Conservation (phyloP, 2,888 invertebrate species). For the Andrena flavipes region DNA sequence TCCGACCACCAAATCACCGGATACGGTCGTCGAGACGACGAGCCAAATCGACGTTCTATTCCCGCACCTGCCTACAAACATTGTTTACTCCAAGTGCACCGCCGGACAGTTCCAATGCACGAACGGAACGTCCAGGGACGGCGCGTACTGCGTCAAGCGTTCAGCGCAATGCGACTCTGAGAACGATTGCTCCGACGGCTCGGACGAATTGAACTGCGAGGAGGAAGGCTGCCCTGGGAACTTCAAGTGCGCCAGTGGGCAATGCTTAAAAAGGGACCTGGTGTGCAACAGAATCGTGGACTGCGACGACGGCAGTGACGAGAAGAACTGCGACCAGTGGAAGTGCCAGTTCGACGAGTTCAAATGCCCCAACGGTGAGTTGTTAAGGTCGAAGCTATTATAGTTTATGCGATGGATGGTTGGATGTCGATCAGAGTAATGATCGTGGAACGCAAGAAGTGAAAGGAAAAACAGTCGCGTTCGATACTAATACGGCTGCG, state of each 20-base stretch:
- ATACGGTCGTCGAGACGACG: slow-evolving; percentile 34
- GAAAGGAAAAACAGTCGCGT: slow-evolving; percentile 37
- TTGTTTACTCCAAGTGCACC: slow-evolving; percentile 86
- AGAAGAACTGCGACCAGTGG: slow-evolving; percentile 86
- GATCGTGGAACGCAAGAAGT: slow-evolving; percentile 14
- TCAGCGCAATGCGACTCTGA: slow-evolving; percentile 87
- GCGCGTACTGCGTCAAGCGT: slow-evolving; percentile 86
- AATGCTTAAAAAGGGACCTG: slow-evolving; percentile 87
- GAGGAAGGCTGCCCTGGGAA: slow-evolving; percentile 87
- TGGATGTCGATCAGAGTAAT: slow-evolving; percentile 25
- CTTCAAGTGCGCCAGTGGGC: slow-evolving; percentile 87
- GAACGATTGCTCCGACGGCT: slow-evolving; percentile 88
- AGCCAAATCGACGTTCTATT: slow-evolving; percentile 42
- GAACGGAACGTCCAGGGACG: slow-evolving; percentile 87
- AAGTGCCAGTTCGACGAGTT: slow-evolving; percentile 87
- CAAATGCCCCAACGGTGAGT: slow-evolving; percentile 84
- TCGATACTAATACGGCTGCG: slow-evolving; percentile 30
- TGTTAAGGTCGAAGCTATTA: background rate
- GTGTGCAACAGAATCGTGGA: slow-evolving; percentile 88
- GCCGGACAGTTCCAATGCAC: slow-evolving; percentile 87
- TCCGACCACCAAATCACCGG: slow-evolving; percentile 30
- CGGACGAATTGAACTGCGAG: slow-evolving; percentile 87
- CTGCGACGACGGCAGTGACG: slow-evolving; percentile 88
- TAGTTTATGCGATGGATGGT: background rate
- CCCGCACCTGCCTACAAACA: slow-evolving; percentile 45